Evolutionary conservation across 2,888 invertebrate species (phyloP), one percentile per base, ranked within the genome.

Genomic region (Ormyrus labotus): DNA sequence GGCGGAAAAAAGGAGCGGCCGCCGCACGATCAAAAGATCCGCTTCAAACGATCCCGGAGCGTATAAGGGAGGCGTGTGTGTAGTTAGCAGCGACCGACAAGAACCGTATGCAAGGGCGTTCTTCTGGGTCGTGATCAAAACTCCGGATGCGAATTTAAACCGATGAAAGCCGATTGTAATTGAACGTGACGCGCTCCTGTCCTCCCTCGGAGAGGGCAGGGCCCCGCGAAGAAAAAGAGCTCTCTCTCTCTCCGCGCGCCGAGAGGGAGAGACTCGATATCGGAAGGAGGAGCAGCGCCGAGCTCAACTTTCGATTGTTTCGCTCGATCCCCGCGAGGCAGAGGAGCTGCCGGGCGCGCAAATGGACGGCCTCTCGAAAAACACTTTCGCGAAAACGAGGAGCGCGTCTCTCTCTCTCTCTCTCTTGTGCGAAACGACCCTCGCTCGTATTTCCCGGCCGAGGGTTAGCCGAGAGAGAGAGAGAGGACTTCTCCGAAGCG

Each of bases 161-260:
- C 85, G 67, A 81, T 84, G 86, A 86, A 86, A 87, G 85, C 85
- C 85, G 84, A 83, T 85, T 86, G 85, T 87, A 87, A 87, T 87
- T 87, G 85, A 84, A 87, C 86, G 84, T 83, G 64, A n/a, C 5
- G 19, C n/a, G 13, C 13, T 13, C 13, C 13, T 13, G 0, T 13
- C 13, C 13, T 13, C 13, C 13, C 13, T 13, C 13, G 13, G 13
- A 13, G 13, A 13, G 13, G 13, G 13, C 13, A 13, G 13, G 13
- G 13, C 13, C 13, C 13, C 13, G 13, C 13, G 13, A 13, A 13
- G 13, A 13, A 13, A 13, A 13, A 13, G 13, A 13, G 13, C 13
- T 13, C 13, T 13, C 13, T 13, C 13, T 13, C 13, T 13, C 13
- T 13, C 13, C 13, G 13, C 13, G 13, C 13, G 13, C 13, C 13